A percentile compares a stretch with the other conserved stretches of the same genome.
These are phyloP conservation scores for Ormyrus labotus DNA, from an alignment of 2,888 invertebrate species.

Conservation along the genomic window DNA sequence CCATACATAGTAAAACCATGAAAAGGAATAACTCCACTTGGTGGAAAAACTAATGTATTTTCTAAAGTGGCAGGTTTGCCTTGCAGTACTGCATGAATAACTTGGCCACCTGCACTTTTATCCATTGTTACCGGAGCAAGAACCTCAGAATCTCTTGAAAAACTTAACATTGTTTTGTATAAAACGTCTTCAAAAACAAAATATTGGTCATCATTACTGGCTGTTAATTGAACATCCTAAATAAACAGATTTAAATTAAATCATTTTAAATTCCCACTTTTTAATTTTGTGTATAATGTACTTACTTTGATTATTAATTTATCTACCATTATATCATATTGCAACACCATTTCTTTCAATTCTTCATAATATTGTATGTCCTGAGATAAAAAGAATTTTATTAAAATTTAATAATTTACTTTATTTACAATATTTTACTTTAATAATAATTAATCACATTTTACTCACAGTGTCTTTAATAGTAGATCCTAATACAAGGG, in stretches of 20 bases:
- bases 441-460: not conserved
- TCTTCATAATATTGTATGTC: constrained; percentile 86
- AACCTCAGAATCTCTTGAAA: constrained; percentile 91
- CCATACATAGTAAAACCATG: constrained; percentile 99
- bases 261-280: not conserved
- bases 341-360: constrained; percentile 88
- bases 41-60: constrained; percentile 89
- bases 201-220: constrained; percentile 98
- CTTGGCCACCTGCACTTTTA: constrained; percentile 77
- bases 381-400: constrained; percentile 75
- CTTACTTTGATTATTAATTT: constrained; percentile 91
- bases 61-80: constrained; percentile 83
- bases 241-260: constrained; percentile 45
- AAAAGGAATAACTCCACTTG: constrained; percentile 96
- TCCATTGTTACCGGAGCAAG: constrained; percentile 83
- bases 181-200: constrained; percentile 98
- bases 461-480: constrained; percentile 80
- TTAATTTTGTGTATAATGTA: not conserved
- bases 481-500: constrained; percentile 89
- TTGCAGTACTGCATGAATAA: constrained; percentile 85
- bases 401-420: not conserved
- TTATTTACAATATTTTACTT: too few relatives aligned
- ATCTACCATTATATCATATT: constrained; percentile 94
- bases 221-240: constrained; percentile 93
- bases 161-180: constrained; percentile 94